Percentiles rank a stretch among this genome's conserved stretches.
Conservation (phyloP, 2,113 vertebrate genomes). For the Thunnus thynnus region DNA sequence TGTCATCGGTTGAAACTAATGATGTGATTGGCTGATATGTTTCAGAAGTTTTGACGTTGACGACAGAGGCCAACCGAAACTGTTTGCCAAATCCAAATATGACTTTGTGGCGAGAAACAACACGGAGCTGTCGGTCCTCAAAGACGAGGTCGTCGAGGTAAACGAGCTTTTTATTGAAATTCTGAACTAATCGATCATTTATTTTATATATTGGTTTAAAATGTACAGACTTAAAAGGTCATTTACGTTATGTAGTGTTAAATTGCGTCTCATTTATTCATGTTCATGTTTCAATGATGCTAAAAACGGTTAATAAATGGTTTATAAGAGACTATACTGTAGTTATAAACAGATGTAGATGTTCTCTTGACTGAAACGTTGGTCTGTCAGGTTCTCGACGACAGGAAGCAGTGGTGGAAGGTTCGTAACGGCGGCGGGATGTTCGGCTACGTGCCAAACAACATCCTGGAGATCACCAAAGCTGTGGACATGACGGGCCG, state of each 20-base stretch:
- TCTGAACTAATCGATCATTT: no score
- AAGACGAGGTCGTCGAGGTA: constrained; percentile 96
- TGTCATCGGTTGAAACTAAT: background rate
- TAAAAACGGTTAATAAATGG: no score
- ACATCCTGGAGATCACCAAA: constrained; percentile 92
- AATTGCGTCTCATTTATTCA: no score
- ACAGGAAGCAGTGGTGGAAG: constrained; percentile 99
- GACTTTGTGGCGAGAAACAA: constrained; percentile 95
- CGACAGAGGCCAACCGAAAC: constrained; percentile 82
- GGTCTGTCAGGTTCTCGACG: constrained; percentile 91
- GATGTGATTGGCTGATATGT: constrained; percentile 19
- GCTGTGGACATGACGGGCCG: constrained; percentile 84
- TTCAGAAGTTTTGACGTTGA: constrained; percentile 87
- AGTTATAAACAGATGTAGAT: no score
- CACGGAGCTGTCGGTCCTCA: constrained; percentile 94
- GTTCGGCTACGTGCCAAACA: constrained; percentile 97
- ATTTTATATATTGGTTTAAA: no score
- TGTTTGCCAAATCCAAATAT: constrained; percentile 94
- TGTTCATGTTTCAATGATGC: no score
- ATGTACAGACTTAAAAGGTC: no score
- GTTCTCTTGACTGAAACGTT: background rate
- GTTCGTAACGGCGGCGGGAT: constrained; percentile 89
- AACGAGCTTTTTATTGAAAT: background rate
- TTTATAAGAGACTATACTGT: no score
- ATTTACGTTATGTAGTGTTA: no score